Percentiles rank a stretch among this genome's conserved stretches.
phyloP scores from a whole-genome alignment of 2,113 vertebrate species.

The Trachemys scripta region DNA sequence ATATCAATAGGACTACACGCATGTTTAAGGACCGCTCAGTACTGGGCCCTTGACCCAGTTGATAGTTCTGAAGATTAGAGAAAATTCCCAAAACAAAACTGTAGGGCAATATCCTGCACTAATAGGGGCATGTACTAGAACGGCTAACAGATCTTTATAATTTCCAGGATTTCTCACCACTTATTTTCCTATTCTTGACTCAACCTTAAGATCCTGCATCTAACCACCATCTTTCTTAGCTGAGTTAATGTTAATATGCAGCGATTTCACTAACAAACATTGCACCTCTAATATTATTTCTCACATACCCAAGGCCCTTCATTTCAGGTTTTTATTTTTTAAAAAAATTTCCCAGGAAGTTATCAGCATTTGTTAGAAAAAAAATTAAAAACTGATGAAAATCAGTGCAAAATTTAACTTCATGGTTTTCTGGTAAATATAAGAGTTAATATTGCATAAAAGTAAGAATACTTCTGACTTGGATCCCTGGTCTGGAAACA shows the following conservation, averaged over 20 bases:
- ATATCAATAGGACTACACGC: background rate
- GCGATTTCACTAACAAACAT: fast-evolving
- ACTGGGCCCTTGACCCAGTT: background rate
- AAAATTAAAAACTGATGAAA: no score
- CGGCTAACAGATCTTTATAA: background rate
- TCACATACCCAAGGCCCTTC: background rate
- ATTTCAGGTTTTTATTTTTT: background rate
- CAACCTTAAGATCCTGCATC: background rate
- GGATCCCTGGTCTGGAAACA: no score
- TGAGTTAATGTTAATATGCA: background rate
- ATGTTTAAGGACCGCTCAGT: background rate
- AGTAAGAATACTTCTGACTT: no score
- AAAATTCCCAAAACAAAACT: background rate
- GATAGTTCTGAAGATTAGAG: background rate
- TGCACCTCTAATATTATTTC: fast-evolving
- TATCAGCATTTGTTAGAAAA: no score
- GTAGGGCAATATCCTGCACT: background rate
- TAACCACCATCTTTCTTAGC: background rate
- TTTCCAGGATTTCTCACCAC: background rate
- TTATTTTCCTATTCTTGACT: background rate
- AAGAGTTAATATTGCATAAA: no score
- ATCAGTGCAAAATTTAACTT: no score
- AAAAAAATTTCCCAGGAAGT: background rate
- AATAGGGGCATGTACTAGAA: background rate
- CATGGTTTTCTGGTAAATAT: no score